These are phyloP conservation scores for Anguilla rostrata DNA, from an alignment of 2,113 vertebrate genomes.

Conservation along the genomic window DNA sequence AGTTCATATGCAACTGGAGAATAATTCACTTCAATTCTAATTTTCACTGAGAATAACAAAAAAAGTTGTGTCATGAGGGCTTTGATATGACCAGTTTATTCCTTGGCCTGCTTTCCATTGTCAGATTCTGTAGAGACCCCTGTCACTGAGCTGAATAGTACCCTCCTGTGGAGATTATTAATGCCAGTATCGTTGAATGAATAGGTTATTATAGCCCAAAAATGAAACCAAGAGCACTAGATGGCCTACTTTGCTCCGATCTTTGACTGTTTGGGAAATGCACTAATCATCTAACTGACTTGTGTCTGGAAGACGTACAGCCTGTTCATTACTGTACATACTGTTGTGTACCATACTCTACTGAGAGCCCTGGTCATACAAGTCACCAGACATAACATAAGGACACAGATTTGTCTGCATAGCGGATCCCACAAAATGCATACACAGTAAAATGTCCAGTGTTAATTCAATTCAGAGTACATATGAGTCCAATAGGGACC, in stretches of 20 bases:
- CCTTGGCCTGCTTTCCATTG: neutral
- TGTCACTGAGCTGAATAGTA: neutral
- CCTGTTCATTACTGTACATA: neutral
- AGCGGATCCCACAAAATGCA: too few relatives aligned
- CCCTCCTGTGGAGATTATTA: neutral
- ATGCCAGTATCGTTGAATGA: neutral
- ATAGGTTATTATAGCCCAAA: neutral
- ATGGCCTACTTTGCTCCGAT: neutral
- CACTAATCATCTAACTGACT: neutral
- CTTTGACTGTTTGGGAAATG: neutral
- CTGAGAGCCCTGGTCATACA: neutral
- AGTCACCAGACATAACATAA: too few relatives aligned
- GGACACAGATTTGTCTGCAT: too few relatives aligned
- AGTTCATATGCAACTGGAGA: neutral
- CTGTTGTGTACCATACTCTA: neutral
- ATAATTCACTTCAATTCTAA: neutral
- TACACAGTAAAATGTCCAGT: too few relatives aligned
- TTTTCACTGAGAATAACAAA: neutral
- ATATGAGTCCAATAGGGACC: too few relatives aligned
- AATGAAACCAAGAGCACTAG: neutral
- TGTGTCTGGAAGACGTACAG: neutral
- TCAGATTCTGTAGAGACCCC: neutral
- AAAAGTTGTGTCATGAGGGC: neutral
- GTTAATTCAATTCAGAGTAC: too few relatives aligned
- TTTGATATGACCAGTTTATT: neutral